phyloP scores from a whole-genome alignment of 2,888 invertebrate genomes.

The Leucophenga montana region DNA sequence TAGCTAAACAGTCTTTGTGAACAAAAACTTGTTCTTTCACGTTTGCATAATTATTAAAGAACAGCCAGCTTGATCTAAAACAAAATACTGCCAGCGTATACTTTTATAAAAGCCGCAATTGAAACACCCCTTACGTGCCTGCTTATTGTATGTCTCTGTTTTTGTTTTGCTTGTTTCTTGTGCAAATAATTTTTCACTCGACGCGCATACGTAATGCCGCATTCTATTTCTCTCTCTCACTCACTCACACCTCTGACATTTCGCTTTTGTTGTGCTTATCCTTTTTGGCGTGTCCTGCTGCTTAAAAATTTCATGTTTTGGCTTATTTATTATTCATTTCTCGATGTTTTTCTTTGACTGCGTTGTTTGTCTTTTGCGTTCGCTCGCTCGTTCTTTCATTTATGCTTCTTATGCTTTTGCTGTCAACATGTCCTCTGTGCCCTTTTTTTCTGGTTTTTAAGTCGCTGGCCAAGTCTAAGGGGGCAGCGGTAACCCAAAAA shows the following conservation, averaged over 20 bases:
- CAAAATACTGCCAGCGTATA: too few species aligned
- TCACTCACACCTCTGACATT: background rate
- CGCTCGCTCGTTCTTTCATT: constrained; percentile 10
- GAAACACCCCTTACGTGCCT: background rate
- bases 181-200: constrained; percentile 20
- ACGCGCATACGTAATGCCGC: constrained; percentile 1
- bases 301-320: constrained; percentile 23
- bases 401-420: constrained; percentile 23
- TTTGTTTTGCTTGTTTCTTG: background rate
- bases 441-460: constrained; percentile 24
- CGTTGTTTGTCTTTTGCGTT: background rate
- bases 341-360: constrained; percentile 43
- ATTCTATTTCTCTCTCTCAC: background rate
- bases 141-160: too few species aligned
- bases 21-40: too few species aligned
- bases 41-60: too few species aligned
- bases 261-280: background rate
- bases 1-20: too few species aligned
- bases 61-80: too few species aligned
- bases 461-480: too few species aligned
- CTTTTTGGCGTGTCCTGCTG: constrained; percentile 12
- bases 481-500: too few species aligned
- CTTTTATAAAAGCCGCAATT: too few species aligned
- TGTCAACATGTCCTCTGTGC: constrained; percentile 37
- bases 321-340: constrained; percentile 56